Conservation (phyloP, 2,888 invertebrate genomes). For the Clitarchus hookeri region DNA sequence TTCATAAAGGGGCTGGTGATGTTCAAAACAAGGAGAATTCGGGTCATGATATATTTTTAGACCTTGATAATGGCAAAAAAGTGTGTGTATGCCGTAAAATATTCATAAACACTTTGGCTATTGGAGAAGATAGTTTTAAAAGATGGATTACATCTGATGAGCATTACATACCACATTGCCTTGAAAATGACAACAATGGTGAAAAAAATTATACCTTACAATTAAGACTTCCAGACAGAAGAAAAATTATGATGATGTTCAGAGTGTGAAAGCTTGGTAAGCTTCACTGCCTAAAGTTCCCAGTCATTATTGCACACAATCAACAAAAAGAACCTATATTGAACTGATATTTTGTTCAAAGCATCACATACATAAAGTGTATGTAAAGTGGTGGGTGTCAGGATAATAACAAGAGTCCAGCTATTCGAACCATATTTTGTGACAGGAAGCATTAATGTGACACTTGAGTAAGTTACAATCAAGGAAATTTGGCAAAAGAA, state of each 20-base stretch:
- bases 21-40: not conserved
- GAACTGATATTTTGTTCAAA: not conserved
- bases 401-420: not conserved
- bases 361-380: not conserved
- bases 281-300: not conserved
- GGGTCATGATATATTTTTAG: not conserved
- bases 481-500: not conserved
- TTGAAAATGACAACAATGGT: not conserved
- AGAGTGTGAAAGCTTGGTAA: not conserved
- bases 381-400: not conserved
- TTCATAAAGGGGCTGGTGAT: not conserved
- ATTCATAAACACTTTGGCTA: not conserved
- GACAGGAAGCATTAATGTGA: not conserved
- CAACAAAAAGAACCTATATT: not conserved
- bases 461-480: not conserved
- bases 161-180: not conserved
- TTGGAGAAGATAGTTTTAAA: constrained; percentile 2
- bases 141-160: not conserved
- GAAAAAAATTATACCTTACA: not conserved
- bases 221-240: not conserved
- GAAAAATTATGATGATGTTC: not conserved
- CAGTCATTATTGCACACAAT: not conserved
- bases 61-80: not conserved
- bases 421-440: not conserved
- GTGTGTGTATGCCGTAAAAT: not conserved